phyloP scores from a whole-genome alignment of 1,140 invertebrate genomes.

The Chymomyza costata region DNA sequence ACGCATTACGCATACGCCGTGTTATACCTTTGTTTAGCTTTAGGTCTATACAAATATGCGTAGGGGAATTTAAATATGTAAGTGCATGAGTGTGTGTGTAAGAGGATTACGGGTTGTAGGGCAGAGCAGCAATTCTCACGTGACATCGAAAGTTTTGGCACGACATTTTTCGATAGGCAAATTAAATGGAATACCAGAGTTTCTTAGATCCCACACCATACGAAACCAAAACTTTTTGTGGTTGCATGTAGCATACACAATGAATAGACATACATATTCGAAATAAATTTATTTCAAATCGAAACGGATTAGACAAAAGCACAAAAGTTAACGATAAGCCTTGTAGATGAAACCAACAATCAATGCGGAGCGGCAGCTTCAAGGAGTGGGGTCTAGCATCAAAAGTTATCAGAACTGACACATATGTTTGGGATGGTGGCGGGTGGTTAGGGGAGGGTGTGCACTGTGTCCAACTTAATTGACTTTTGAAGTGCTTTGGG shows the following conservation, averaged over 20 bases:
- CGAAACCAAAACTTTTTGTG: neutral
- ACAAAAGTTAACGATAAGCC: conserved; percentile 18
- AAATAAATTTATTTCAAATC: conserved; percentile 67
- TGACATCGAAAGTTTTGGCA: conserved; percentile 40
- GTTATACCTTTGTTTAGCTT: conserved; percentile 9
- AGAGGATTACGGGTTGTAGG: too few species aligned
- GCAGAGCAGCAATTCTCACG: conserved; percentile 30
- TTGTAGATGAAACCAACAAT: conserved; percentile 18
- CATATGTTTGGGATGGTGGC: neutral
- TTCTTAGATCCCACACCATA: neutral
- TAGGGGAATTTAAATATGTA: conserved; percentile 20
- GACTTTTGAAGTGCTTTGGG: conserved; percentile 58
- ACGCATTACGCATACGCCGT: conserved; percentile 61
- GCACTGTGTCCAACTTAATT: conserved; percentile 58
- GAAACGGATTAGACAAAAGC: conserved; percentile 51
- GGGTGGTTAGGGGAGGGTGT: conserved; percentile 3
- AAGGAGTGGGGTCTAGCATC: too few species aligned
- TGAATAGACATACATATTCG: conserved; percentile 56
- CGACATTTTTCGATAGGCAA: conserved; percentile 64
- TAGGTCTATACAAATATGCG: conserved; percentile 1
- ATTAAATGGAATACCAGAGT: conserved; percentile 57
- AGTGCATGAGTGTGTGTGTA: neutral
- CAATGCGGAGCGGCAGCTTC: conserved; percentile 14
- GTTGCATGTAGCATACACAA: conserved; percentile 30
- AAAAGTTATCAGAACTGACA: too few species aligned